Conservation (phyloP, 2,113 vertebrate genomes). For the Promerops cafer region DNA sequence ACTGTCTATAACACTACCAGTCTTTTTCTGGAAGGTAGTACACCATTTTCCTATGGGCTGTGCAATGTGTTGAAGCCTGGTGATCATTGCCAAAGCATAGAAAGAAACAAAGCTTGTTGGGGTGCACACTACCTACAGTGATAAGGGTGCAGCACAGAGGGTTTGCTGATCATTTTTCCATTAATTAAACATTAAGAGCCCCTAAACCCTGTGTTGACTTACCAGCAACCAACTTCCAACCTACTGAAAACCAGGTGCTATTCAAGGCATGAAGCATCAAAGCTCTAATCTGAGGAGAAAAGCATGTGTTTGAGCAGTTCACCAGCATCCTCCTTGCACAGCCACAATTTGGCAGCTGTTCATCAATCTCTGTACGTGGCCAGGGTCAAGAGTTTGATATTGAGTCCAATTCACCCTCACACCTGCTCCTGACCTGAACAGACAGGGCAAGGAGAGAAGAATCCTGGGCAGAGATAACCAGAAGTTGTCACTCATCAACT, state of each 20-base stretch:
- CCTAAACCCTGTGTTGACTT: neutral
- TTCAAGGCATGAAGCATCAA: neutral
- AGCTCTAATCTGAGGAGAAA: neutral
- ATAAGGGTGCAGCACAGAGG: neutral
- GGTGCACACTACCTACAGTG: neutral
- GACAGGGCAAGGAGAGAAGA: neutral
- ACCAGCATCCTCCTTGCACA: neutral
- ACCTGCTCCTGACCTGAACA: neutral
- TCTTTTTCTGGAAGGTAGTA: neutral
- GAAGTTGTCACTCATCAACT: rapidly evolving
- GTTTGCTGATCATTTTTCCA: neutral
- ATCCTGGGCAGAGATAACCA: neutral
- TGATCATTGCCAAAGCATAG: neutral
- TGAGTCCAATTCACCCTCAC: neutral
- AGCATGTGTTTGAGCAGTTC: neutral
- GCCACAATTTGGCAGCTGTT: neutral
- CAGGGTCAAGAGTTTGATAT: neutral
- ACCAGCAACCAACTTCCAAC: neutral
- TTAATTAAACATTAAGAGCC: neutral
- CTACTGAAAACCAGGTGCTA: neutral
- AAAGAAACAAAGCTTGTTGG: neutral
- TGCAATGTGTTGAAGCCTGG: neutral
- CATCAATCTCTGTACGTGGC: rapidly evolving
- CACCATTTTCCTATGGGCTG: neutral
- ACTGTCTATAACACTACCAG: neutral